phyloP scores from a whole-genome alignment of 1,140 invertebrate species.

The Oncopodura yosiiana region DNA sequence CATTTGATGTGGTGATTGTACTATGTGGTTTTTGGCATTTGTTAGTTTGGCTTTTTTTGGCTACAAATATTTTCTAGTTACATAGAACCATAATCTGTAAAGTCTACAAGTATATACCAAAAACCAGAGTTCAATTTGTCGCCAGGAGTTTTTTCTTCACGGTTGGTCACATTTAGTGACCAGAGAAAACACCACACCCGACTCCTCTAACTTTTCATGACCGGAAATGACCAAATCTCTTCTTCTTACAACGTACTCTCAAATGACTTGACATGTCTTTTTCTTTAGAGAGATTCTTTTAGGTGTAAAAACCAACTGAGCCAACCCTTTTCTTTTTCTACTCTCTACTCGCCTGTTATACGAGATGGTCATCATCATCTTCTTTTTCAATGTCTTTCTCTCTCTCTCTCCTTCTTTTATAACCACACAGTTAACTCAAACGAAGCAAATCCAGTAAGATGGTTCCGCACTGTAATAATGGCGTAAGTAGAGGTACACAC shows the following conservation, averaged over 20 bases:
- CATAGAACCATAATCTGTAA: background rate
- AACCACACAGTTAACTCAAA: background rate
- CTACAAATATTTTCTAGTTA: no score
- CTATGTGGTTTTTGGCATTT: no score
- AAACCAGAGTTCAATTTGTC: slow-evolving; percentile 27
- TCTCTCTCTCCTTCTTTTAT: background rate
- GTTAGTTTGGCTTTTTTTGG: no score
- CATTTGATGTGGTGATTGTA: background rate
- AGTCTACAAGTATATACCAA: background rate
- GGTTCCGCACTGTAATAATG: no score
- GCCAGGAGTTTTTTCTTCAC: slow-evolving; percentile 23
- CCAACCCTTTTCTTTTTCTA: no score
- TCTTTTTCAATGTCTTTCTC: background rate
- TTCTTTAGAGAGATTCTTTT: no score
- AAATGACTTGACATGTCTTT: no score
- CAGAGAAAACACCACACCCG: slow-evolving; percentile 34
- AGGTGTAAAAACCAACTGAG: no score
- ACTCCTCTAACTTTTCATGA: slow-evolving; percentile 32
- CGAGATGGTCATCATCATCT: no score
- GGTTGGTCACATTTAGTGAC: slow-evolving; percentile 34
- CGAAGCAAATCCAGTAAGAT: background rate
- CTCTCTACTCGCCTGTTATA: no score
- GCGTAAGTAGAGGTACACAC: no score
- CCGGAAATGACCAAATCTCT: slow-evolving; percentile 34
- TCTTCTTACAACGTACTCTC: no score